These are phyloP conservation scores for Melieria crassipennis DNA, from an alignment of 2,888 invertebrate species.

Conservation along the genomic window DNA sequence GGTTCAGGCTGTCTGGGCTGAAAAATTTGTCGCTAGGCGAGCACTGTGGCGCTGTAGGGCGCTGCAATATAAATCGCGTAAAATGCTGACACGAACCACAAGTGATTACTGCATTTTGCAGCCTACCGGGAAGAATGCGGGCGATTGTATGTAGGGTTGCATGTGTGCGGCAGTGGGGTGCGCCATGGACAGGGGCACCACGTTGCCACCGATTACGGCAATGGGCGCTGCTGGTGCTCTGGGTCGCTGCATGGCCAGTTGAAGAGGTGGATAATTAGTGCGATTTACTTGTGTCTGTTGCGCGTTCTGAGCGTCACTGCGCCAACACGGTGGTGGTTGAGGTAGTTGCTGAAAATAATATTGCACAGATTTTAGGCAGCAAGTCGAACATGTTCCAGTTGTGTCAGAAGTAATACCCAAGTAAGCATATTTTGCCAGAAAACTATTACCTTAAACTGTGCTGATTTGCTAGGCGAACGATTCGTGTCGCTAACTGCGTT, in stretches of 20 bases:
- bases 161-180: no score
- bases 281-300: conserved; percentile 6
- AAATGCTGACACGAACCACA: no score
- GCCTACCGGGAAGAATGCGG: no score
- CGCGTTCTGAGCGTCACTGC: conserved; percentile 44
- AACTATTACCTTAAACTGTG: no score
- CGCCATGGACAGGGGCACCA: neutral
- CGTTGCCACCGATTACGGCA: neutral
- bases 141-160: no score
- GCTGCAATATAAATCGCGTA: no score
- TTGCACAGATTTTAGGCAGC: no score
- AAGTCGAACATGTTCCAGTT: no score
- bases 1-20: conserved; percentile 44
- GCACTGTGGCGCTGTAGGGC: conserved; percentile 18
- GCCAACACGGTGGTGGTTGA: conserved; percentile 54
- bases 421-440: no score
- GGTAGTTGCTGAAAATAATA: conserved; percentile 46
- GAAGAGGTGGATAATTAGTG: conserved; percentile 22
- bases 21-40: conserved; percentile 38
- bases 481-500: neutral
- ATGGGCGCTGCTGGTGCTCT: conserved; percentile 25
- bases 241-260: conserved; percentile 10
- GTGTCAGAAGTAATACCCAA: no score
- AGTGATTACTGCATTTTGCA: no score
- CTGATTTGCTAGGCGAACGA: no score